Conservation (phyloP, 2,888 invertebrate species). For the Leptopilina syphax region DNA sequence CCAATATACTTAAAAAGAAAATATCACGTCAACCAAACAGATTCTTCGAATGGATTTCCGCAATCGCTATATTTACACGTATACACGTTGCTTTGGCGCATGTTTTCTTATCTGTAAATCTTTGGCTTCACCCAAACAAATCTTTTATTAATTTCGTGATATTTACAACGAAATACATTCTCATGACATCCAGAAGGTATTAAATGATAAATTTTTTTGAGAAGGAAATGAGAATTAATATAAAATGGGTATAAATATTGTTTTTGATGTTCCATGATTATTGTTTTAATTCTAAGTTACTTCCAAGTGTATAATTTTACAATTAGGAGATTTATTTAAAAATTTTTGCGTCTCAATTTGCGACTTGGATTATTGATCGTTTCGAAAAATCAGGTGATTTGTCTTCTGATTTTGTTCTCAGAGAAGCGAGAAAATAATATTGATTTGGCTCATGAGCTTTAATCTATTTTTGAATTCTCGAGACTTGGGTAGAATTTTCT, state of each 20-base stretch:
- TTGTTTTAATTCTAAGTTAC: too few relatives aligned
- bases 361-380: not conserved
- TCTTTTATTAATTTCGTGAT: constrained; percentile 6
- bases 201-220: not conserved
- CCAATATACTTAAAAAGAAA: constrained; percentile 8
- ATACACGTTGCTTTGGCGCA: constrained; percentile 9
- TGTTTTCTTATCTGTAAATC: constrained; percentile 33
- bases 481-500: not conserved
- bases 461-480: constrained; percentile 13
- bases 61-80: constrained; percentile 11
- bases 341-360: not conserved
- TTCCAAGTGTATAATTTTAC: too few relatives aligned
- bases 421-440: not conserved
- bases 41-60: constrained; percentile 27
- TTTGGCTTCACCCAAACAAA: constrained; percentile 19
- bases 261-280: too few relatives aligned
- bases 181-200: not conserved
- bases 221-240: too few relatives aligned
- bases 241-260: too few relatives aligned
- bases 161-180: not conserved
- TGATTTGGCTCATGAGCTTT: not conserved
- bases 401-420: not conserved
- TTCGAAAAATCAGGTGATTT: constrained; percentile 6
- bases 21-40: constrained; percentile 4
- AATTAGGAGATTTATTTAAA: too few relatives aligned